phyloP scores from a whole-genome alignment of 2,797 vertebrate genomes.

The Sciaenops ocellatus region DNA sequence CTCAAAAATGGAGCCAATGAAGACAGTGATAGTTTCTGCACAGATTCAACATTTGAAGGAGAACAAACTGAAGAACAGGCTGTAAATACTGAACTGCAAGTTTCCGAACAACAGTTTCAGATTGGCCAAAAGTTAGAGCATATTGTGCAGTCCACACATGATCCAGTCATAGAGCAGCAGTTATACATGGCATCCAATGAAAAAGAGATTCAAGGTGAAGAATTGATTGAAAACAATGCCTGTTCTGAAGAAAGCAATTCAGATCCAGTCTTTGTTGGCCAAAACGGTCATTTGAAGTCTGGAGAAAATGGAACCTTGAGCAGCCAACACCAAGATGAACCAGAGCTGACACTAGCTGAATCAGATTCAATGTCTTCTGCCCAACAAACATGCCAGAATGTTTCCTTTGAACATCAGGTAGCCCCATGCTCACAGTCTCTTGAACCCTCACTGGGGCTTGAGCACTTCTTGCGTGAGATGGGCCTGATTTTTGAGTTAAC shows the following conservation, averaged over 20 bases:
- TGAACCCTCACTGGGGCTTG: constrained; percentile 79
- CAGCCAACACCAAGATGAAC: constrained; percentile 9
- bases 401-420: constrained; percentile 21
- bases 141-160: neutral
- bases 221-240: neutral
- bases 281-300: constrained; percentile 21
- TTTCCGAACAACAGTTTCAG: constrained; percentile 10
- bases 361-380: constrained; percentile 8
- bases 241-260: constrained; percentile 11
- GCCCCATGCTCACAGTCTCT: constrained; percentile 1
- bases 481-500: constrained; percentile 87
- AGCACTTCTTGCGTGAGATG: constrained; percentile 90
- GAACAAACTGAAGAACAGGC: too few relatives aligned
- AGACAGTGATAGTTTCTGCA: too few relatives aligned
- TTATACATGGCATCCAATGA: neutral
- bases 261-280: constrained; percentile 3
- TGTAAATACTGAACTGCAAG: constrained; percentile 6
- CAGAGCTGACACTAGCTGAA: neutral
- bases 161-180: constrained; percentile 10
- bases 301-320: constrained; percentile 13
- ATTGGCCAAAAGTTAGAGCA: neutral
- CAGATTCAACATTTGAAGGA: too few relatives aligned
- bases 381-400: constrained; percentile 1
- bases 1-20: too few relatives aligned
- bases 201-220: constrained; percentile 6